A percentile compares a stretch with the other conserved stretches of the same genome.
Conservation (phyloP, 2,888 invertebrate species). For the Callyntrura sp. region DNA sequence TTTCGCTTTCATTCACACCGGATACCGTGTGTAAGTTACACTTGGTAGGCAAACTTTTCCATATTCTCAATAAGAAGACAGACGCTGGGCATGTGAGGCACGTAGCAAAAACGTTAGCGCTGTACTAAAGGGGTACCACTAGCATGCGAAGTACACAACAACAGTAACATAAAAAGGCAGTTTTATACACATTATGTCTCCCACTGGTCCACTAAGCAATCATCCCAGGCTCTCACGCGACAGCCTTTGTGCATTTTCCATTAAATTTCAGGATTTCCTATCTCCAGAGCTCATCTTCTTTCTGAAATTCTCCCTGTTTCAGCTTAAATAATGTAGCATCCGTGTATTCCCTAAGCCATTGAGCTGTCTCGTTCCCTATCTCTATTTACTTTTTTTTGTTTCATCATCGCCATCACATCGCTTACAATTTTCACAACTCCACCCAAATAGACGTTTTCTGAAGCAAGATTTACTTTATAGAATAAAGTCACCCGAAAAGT, state of each 20-base stretch:
- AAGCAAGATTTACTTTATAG: too few relatives aligned
- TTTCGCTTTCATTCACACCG: too few relatives aligned
- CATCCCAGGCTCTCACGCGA: conserved; percentile 49
- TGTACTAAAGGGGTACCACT: too few relatives aligned
- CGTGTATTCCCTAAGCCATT: conserved; percentile 26
- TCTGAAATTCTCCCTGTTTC: conserved; percentile 14
- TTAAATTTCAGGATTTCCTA: conserved; percentile 65
- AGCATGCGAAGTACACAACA: not conserved
- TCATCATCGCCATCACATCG: not conserved
- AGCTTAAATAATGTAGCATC: conserved; percentile 15
- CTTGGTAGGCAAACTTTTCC: too few relatives aligned
- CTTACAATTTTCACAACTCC: not conserved
- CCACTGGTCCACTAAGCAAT: conserved; percentile 73
- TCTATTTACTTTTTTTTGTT: not conserved
- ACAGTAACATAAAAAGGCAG: not conserved
- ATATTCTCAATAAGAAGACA: not conserved
- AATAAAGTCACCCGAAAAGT: too few relatives aligned
- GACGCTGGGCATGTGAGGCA: not conserved
- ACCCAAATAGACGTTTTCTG: too few relatives aligned
- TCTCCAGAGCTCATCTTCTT: conserved; percentile 62
- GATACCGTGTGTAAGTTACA: too few relatives aligned
- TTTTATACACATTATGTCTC: conserved; percentile 56
- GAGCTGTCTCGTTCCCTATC: not conserved
- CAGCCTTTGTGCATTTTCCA: conserved; percentile 48
- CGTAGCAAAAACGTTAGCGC: not conserved